Evolutionary conservation across 1,140 invertebrate species (phyloP).

Genomic region (Cataglyphis hispanica): DNA sequence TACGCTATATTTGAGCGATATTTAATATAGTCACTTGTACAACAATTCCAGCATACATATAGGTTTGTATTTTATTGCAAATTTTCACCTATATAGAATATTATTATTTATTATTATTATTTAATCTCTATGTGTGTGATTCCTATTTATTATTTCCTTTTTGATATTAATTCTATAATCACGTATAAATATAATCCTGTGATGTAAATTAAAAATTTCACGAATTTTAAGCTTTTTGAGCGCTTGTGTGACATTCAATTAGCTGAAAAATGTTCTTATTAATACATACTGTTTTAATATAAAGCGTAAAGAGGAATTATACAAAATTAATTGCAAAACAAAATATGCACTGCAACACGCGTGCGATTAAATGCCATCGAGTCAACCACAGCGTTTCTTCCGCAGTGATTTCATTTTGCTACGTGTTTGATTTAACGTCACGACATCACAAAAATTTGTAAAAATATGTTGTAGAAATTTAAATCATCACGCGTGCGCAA

Average conservation of each 20-base stretch:
- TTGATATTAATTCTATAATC: neutral
- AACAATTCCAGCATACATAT: constrained; percentile 14
- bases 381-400: neutral
- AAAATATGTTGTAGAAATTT: neutral
- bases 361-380: neutral
- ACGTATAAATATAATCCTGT: neutral
- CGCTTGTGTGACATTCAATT: neutral
- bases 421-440: constrained; percentile 9
- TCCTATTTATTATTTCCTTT: neutral
- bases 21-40: neutral
- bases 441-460: neutral
- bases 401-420: constrained; percentile 18
- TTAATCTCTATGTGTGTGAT: too few relatives aligned
- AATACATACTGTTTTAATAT: neutral
- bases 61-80: neutral
- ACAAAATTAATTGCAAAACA: constrained; percentile 4
- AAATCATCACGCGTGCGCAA: neutral
- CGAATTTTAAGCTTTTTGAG: neutral
- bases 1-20: neutral
- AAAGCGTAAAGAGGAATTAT: neutral
- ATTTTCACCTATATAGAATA: neutral
- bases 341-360: neutral
- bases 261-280: constrained; percentile 19
- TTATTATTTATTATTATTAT: neutral
- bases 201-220: neutral